These are phyloP conservation scores for Balanococcus diminutus DNA, from an alignment of 2,888 invertebrate species.

Conservation along the genomic window DNA sequence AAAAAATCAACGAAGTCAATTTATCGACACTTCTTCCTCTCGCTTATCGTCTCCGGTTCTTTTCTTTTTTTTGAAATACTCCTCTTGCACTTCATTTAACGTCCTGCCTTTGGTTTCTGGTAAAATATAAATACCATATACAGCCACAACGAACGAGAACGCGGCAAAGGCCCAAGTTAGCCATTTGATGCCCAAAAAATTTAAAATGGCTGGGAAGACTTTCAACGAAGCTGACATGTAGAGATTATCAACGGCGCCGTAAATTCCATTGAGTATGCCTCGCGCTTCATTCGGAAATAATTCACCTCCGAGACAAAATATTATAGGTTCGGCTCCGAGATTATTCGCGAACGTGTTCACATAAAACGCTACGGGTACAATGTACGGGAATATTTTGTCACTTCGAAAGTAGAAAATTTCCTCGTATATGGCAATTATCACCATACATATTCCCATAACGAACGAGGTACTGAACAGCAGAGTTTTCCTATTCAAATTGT, in stretches of 20 bases:
- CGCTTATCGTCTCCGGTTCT: not conserved
- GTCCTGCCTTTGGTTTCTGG: conserved; percentile 56
- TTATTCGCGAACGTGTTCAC: conserved; percentile 49
- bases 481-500: not conserved
- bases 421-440: conserved; percentile 11
- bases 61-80: conserved; percentile 1
- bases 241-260: not conserved
- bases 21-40: not conserved
- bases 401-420: not conserved
- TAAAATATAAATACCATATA: conserved; percentile 49
- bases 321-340: conserved; percentile 51
- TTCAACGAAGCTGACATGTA: conserved; percentile 41
- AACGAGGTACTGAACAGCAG: not conserved
- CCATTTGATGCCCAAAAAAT: not conserved
- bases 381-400: conserved; percentile 1
- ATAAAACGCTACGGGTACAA: conserved; percentile 33
- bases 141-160: conserved; percentile 2
- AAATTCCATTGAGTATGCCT: conserved; percentile 33
- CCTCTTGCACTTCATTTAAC: conserved; percentile 49
- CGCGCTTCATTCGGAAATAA: conserved; percentile 53
- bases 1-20: not conserved
- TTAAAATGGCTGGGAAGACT: conserved; percentile 50
- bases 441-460: conserved; percentile 31
- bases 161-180: conserved; percentile 25
- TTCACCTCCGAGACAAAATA: conserved; percentile 53